phyloP scores from a whole-genome alignment of 2,888 invertebrate species.

The Drosophila mayaguana region DNA sequence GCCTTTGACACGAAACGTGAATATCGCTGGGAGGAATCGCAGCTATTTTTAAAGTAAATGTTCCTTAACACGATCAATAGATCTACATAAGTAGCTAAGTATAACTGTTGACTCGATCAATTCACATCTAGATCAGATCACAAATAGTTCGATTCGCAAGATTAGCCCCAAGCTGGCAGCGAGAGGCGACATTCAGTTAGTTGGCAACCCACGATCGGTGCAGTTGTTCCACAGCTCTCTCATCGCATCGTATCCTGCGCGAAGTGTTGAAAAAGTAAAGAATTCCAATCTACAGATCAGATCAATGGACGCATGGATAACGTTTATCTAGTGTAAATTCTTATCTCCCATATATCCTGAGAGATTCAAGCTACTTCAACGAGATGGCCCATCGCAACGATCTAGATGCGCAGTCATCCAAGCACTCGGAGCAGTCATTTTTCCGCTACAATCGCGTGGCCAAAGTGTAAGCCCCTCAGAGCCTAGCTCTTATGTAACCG shows the following conservation, averaged over 20 bases:
- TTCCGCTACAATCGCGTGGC: conserved; percentile 82
- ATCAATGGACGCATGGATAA: conserved; percentile 66
- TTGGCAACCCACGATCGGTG: conserved; percentile 50
- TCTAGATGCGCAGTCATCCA: conserved; percentile 72
- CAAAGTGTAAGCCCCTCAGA: conserved; percentile 82
- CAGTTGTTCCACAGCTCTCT: conserved; percentile 53
- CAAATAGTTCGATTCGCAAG: conserved; percentile 40
- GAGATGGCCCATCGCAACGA: conserved; percentile 78
- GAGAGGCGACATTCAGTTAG: conserved; percentile 51
- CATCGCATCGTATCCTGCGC: conserved; percentile 28
- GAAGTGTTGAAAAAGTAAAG: neutral
- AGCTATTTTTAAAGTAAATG: conserved; percentile 71
- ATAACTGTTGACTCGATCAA: conserved; percentile 56
- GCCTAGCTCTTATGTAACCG: conserved; percentile 45
- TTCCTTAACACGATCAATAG: conserved; percentile 72
- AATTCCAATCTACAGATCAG: neutral
- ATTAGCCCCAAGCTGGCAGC: conserved; percentile 42
- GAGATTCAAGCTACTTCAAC: conserved; percentile 8
- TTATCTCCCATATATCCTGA: conserved; percentile 42
- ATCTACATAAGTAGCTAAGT: conserved; percentile 36
- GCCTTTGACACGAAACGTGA: conserved; percentile 53
- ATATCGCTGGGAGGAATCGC: conserved; percentile 20
- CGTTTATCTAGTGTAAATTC: conserved; percentile 36
- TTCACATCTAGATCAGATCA: conserved; percentile 42
- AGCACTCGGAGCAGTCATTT: conserved; percentile 80